A percentile compares a stretch with the other conserved stretches of the same genome.
Conservation (phyloP, 2,888 invertebrate genomes). For the Diadromus collaris region DNA sequence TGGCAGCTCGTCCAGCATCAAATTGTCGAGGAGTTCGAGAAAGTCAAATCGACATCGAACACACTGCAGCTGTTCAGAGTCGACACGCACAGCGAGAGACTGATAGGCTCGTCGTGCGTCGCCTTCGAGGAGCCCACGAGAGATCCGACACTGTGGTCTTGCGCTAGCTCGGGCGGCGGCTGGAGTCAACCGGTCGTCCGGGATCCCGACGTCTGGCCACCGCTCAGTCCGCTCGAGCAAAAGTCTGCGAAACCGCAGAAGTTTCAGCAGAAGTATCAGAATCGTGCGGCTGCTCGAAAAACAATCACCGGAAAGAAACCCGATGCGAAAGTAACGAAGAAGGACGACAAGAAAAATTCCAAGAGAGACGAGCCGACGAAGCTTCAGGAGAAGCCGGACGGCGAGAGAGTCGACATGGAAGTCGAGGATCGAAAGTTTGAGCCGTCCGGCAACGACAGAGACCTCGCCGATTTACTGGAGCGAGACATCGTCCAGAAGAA, state of each 20-base stretch:
- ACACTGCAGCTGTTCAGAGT: slow-evolving; percentile 89
- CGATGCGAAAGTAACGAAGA: slow-evolving; percentile 78
- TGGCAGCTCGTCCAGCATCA: slow-evolving; percentile 97
- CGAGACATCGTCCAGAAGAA: slow-evolving; percentile 98
- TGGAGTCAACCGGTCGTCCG: slow-evolving; percentile 81
- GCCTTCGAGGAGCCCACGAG: slow-evolving; percentile 84
- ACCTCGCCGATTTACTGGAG: slow-evolving; percentile 95
- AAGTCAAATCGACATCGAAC: slow-evolving; percentile 91
- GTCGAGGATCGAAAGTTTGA: slow-evolving; percentile 93
- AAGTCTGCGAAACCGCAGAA: slow-evolving; percentile 80
- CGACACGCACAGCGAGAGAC: slow-evolving; percentile 83
- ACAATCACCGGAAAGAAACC: slow-evolving; percentile 76
- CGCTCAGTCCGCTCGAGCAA: slow-evolving; percentile 90
- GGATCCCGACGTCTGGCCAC: slow-evolving; percentile 94
- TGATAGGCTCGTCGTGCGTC: slow-evolving; percentile 77
- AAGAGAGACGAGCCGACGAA: slow-evolving; percentile 80
- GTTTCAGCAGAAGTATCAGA: slow-evolving; percentile 74
- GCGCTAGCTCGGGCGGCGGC: slow-evolving; percentile 82
- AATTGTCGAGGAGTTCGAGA: slow-evolving; percentile 94
- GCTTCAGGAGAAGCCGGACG: slow-evolving; percentile 83
- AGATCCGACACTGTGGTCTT: slow-evolving; percentile 91
- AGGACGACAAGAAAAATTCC: slow-evolving; percentile 77
- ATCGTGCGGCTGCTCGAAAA: slow-evolving; percentile 74
- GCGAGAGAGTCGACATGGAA: slow-evolving; percentile 85
- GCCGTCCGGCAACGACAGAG: slow-evolving; percentile 91